These are phyloP conservation scores for Oscheius myriophilus DNA, from an alignment of 2,888 invertebrate species.

Conservation along the genomic window DNA sequence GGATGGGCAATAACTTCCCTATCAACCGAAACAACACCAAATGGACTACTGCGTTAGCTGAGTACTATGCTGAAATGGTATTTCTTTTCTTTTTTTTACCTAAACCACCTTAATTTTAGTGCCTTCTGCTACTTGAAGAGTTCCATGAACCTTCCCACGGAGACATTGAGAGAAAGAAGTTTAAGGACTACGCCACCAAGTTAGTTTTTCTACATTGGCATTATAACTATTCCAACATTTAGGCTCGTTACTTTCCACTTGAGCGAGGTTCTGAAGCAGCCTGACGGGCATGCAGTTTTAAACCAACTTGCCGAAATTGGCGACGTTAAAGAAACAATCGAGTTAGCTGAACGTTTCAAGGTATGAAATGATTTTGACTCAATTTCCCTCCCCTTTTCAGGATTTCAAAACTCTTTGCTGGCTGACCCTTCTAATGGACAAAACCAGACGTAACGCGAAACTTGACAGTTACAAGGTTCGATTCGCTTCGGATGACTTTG, in stretches of 20 bases:
- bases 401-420: constrained; percentile 28
- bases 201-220: not conserved
- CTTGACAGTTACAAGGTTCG: constrained; percentile 1
- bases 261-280: not conserved
- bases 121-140: not conserved
- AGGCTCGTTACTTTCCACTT: constrained; percentile 20
- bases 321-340: constrained; percentile 13
- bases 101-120: not conserved
- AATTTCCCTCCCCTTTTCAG: not conserved
- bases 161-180: not conserved
- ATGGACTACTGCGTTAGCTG: not conserved
- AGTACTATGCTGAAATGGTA: constrained; percentile 4
- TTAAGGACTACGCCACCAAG: not conserved
- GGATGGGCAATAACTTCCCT: no score
- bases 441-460: not conserved
- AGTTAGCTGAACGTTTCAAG: constrained; percentile 16
- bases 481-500: constrained; percentile 14
- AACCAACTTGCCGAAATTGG: constrained; percentile 1
- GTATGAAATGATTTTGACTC: not conserved
- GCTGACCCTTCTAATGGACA: constrained; percentile 1
- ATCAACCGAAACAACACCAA: not conserved
- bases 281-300: constrained; percentile 20
- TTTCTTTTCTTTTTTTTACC: not conserved
- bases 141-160: not conserved
- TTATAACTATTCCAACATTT: not conserved